These are phyloP conservation scores for Puntigrus tetrazona DNA, from an alignment of 2,113 vertebrate genomes.

Conservation along the genomic window DNA sequence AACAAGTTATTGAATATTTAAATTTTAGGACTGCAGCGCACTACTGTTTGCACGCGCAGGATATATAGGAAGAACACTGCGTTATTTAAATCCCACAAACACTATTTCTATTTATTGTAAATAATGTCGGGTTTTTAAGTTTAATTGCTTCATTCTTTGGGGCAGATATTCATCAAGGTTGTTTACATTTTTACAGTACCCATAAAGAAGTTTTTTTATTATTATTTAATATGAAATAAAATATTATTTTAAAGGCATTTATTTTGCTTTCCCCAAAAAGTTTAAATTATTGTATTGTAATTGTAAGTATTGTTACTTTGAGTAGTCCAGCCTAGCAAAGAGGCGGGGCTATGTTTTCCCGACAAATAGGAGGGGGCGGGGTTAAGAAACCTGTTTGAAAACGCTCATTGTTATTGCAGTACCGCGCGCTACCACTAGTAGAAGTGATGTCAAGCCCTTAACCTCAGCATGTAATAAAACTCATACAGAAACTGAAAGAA, in stretches of 20 bases:
- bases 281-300: no score
- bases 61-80: no score
- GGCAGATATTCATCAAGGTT: not conserved
- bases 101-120: not conserved
- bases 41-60: not conserved
- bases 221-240: not conserved
- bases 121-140: not conserved
- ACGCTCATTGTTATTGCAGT: not conserved
- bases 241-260: not conserved
- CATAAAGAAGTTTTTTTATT: not conserved
- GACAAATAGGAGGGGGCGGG: not conserved
- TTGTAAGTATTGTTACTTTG: not conserved
- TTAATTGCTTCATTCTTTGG: not conserved
- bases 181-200: not conserved
- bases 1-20: conserved; percentile 13
- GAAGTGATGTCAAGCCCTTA: not conserved
- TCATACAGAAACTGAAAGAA: no score
- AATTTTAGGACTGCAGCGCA: not conserved
- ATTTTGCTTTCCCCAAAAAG: not conserved
- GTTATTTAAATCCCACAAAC: not conserved
- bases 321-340: not conserved
- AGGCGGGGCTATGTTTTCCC: not conserved
- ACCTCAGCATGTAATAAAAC: no score
- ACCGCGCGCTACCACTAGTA: not conserved
- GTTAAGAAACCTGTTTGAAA: not conserved